Percentiles rank a stretch among this genome's conserved stretches.
Conservation (phyloP, 2,888 invertebrate genomes). For the Ecliptopera silaceata region DNA sequence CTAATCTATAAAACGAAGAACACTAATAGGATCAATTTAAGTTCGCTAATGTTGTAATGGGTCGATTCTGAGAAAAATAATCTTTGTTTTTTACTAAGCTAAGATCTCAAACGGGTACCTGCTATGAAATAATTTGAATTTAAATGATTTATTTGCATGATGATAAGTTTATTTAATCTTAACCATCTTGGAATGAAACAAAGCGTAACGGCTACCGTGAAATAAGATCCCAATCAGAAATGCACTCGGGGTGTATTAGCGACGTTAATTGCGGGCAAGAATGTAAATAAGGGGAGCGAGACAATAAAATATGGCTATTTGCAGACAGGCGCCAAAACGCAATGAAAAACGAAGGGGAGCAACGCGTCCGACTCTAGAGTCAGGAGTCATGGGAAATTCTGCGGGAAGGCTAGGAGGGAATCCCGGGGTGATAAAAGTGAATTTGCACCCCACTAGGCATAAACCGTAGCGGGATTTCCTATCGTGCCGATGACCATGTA, state of each 20-base stretch:
- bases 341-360: constrained; percentile 52
- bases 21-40: constrained; percentile 36
- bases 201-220: constrained; percentile 33
- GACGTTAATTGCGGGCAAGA: constrained; percentile 38
- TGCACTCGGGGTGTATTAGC: constrained; percentile 33
- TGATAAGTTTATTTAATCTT: constrained; percentile 27
- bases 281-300: constrained; percentile 39
- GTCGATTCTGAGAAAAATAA: constrained; percentile 21
- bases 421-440: constrained; percentile 55
- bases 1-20: constrained; percentile 35
- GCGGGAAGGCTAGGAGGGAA: constrained; percentile 71
- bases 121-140: constrained; percentile 19
- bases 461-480: constrained; percentile 69
- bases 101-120: constrained; percentile 19
- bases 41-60: constrained; percentile 29
- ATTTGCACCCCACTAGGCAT: constrained; percentile 59
- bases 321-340: constrained; percentile 60
- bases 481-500: constrained; percentile 34
- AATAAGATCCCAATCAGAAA: constrained; percentile 36
- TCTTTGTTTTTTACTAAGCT: constrained; percentile 19
- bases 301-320: constrained; percentile 41
- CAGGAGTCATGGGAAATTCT: constrained; percentile 68
- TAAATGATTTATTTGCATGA: constrained; percentile 27
- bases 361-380: constrained; percentile 43
- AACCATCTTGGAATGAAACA: constrained; percentile 28